Percentiles rank a stretch among this genome's conserved stretches.
phyloP scores from a whole-genome alignment of 2,888 invertebrate genomes.

The Aleiodes testaceus region DNA sequence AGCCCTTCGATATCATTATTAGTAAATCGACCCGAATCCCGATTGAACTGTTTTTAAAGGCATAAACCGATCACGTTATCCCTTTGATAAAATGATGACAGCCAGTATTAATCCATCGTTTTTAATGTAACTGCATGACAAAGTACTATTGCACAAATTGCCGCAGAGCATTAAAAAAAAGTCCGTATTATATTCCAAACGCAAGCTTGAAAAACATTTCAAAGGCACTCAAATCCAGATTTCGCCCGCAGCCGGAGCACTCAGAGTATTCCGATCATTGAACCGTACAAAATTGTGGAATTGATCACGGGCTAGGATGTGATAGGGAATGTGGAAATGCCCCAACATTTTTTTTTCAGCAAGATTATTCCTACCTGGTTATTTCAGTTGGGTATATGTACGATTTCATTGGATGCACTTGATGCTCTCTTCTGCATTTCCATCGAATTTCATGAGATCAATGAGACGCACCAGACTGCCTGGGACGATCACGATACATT shows the following conservation, averaged over 20 bases:
- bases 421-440: not conserved
- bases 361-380: slow-evolving; percentile 36
- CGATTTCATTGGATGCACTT: slow-evolving; percentile 23
- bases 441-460: slow-evolving; percentile 29
- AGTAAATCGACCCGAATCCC: too few relatives aligned
- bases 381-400: slow-evolving; percentile 17
- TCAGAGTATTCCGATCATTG: slow-evolving; percentile 30
- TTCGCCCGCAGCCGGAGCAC: slow-evolving; percentile 34
- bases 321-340: slow-evolving; percentile 6
- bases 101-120: too few relatives aligned
- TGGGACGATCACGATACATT: not conserved
- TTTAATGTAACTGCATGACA: too few relatives aligned
- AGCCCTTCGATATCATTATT: not conserved
- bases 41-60: too few relatives aligned
- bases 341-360: slow-evolving; percentile 20
- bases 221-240: slow-evolving; percentile 43
- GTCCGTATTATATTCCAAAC: slow-evolving; percentile 18
- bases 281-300: slow-evolving; percentile 26
- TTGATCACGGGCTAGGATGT: slow-evolving; percentile 22
- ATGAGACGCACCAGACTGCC: slow-evolving; percentile 15
- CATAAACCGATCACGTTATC: too few relatives aligned
- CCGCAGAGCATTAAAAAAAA: slow-evolving; percentile 12
- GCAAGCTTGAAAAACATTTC: slow-evolving; percentile 34
- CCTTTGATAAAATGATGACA: too few relatives aligned
- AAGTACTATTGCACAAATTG: slow-evolving; percentile 3